Conservation (phyloP, 2,113 vertebrate species). For the Micromys minutus region DNA sequence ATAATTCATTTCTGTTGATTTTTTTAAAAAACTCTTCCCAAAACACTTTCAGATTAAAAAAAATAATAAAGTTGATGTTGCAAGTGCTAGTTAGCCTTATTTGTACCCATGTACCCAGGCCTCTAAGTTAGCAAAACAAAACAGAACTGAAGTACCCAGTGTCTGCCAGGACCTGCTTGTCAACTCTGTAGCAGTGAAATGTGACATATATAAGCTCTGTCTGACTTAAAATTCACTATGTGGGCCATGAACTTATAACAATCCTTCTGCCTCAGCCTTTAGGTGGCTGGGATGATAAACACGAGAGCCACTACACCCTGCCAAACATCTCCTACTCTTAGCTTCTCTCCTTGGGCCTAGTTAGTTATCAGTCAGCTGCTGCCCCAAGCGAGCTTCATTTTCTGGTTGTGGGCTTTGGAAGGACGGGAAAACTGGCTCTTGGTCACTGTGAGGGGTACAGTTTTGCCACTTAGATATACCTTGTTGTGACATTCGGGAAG, state of each 20-base stretch:
- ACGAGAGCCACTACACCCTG: background rate
- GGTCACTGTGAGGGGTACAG: conserved; percentile 92
- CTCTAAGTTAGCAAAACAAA: background rate
- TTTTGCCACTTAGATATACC: conserved; percentile 97
- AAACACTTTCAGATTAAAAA: conserved; percentile 88
- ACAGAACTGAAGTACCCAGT: background rate
- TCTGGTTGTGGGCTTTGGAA: conserved; percentile 93
- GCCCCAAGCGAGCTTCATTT: conserved; percentile 93
- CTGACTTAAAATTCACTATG: background rate
- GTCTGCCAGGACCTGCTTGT: background rate
- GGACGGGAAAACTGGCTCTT: conserved; percentile 97
- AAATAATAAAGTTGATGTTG: conserved; percentile 79
- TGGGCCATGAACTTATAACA: background rate
- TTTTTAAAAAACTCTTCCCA: conserved; percentile 79
- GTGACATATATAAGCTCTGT: background rate
- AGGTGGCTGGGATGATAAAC: background rate
- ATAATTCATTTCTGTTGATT: conserved; percentile 86
- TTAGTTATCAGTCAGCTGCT: conserved; percentile 68
- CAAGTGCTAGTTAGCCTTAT: conserved; percentile 51
- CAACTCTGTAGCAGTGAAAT: background rate
- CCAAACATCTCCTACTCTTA: background rate
- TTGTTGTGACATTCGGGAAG: conserved; percentile 93
- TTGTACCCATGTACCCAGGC: background rate
- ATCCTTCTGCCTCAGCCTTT: background rate
- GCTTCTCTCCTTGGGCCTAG: background rate